phyloP scores from a whole-genome alignment of 2,888 invertebrate species.

The Amiota minor region DNA sequence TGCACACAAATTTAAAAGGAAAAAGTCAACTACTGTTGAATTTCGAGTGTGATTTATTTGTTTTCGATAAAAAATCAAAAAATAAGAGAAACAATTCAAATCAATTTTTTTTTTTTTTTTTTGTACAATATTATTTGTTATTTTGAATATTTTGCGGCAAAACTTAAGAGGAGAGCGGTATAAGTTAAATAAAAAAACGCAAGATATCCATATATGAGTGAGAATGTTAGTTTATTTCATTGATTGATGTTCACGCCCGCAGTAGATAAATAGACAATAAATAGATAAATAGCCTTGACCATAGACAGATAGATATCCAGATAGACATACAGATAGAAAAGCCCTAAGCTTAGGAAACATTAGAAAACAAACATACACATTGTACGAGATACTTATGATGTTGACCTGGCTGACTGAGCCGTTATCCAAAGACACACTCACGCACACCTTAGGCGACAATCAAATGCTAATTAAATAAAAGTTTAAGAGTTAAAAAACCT shows the following conservation, averaged over 20 bases:
- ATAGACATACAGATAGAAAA: neutral
- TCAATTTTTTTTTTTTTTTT: neutral
- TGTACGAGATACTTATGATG: too few relatives aligned
- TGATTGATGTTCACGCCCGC: constrained; percentile 63
- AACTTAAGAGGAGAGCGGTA: too few relatives aligned
- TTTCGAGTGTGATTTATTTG: constrained; percentile 12
- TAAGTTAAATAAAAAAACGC: too few relatives aligned
- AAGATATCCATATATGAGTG: too few relatives aligned
- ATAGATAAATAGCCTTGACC: constrained; percentile 52
- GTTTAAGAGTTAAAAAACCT: constrained; percentile 49
- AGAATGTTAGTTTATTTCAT: constrained; percentile 48
- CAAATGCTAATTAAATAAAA: constrained; percentile 3
- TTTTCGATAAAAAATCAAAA: constrained; percentile 13
- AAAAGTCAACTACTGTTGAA: constrained; percentile 10
- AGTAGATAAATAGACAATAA: constrained; percentile 4
- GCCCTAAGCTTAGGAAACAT: too few relatives aligned
- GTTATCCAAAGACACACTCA: neutral
- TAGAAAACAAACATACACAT: too few relatives aligned
- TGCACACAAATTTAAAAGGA: constrained; percentile 1
- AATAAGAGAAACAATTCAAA: neutral
- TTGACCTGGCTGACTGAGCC: neutral
- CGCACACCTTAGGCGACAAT: constrained; percentile 17
- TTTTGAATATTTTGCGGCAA: neutral
- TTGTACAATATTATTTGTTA: too few relatives aligned
- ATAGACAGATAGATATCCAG: constrained; percentile 40